Conservation (phyloP, 2,888 invertebrate genomes). For the Amphimallon solstitiale region DNA sequence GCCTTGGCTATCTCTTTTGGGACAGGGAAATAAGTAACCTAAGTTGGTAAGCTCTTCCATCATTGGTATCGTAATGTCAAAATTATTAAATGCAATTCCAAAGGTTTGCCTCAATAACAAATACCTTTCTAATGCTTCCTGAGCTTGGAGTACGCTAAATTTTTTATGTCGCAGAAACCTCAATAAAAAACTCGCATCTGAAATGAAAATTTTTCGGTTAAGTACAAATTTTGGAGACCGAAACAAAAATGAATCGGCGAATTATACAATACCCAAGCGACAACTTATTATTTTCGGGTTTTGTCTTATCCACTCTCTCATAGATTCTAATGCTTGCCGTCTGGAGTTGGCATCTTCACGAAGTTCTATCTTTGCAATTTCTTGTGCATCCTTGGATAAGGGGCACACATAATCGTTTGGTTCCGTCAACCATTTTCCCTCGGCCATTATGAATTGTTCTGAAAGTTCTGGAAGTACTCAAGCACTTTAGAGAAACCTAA, state of each 20-base stretch:
- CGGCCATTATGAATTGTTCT: slow-evolving; percentile 47
- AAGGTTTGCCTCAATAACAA: slow-evolving; percentile 80
- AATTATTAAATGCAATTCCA: slow-evolving; percentile 77
- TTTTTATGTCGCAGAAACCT: slow-evolving; percentile 84
- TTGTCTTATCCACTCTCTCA: slow-evolving; percentile 77
- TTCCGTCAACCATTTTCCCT: slow-evolving; percentile 67
- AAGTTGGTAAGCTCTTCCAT: slow-evolving; percentile 77
- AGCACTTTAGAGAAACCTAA: neutral
- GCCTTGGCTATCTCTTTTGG: slow-evolving; percentile 77
- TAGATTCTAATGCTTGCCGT: slow-evolving; percentile 72
- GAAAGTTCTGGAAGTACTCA: neutral
- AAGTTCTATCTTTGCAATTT: slow-evolving; percentile 73
- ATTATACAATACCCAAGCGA: slow-evolving; percentile 70
- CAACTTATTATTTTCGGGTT: slow-evolving; percentile 76
- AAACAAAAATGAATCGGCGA: no score
- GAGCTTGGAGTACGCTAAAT: slow-evolving; percentile 81
- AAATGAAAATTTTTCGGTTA: slow-evolving; percentile 40
- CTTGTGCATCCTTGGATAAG: slow-evolving; percentile 70
- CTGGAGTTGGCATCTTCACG: slow-evolving; percentile 74
- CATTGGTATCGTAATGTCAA: slow-evolving; percentile 76
- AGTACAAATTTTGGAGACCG: neutral
- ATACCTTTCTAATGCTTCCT: slow-evolving; percentile 81
- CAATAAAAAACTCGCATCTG: slow-evolving; percentile 76
- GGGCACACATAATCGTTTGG: slow-evolving; percentile 73
- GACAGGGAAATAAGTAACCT: slow-evolving; percentile 82